Conservation (phyloP, 2,113 vertebrate species). For the Heterocephalus glaber region DNA sequence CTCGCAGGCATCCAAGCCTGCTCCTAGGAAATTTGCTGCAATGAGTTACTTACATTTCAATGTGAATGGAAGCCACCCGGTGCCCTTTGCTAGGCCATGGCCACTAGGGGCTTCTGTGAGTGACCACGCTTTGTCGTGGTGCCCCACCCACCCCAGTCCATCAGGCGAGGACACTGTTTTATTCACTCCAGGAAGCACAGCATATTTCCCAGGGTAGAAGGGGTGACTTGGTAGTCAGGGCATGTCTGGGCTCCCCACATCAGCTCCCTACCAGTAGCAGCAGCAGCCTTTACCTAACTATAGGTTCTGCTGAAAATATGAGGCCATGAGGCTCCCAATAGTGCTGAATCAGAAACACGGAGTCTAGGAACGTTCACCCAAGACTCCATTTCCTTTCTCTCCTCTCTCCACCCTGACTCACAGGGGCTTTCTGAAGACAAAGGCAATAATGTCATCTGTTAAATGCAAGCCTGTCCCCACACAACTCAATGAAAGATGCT, state of each 20-base stretch:
- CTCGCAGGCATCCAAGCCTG: background rate
- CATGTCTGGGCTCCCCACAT: background rate
- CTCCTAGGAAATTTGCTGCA: background rate
- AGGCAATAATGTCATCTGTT: constrained; percentile 65
- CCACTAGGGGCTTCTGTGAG: too few relatives aligned
- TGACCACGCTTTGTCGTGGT: background rate
- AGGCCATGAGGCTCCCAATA: background rate
- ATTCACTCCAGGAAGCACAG: background rate
- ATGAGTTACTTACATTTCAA: background rate
- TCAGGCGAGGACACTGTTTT: background rate
- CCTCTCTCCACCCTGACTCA: background rate
- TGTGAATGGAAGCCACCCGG: background rate
- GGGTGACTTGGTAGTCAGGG: background rate
- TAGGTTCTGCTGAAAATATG: background rate
- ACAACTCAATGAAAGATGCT: constrained; percentile 69
- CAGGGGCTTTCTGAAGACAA: constrained; percentile 56
- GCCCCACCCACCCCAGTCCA: background rate
- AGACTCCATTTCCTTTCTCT: background rate
- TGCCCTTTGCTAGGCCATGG: background rate
- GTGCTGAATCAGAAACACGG: background rate
- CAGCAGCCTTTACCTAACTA: constrained; percentile 9
- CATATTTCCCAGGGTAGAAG: background rate
- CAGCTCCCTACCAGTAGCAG: background rate
- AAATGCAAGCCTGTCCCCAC: constrained; percentile 16
- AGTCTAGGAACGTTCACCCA: background rate